Evolutionary conservation across 2,113 vertebrate species (phyloP).

Genomic region (Rhodinocichla rosea): DNA sequence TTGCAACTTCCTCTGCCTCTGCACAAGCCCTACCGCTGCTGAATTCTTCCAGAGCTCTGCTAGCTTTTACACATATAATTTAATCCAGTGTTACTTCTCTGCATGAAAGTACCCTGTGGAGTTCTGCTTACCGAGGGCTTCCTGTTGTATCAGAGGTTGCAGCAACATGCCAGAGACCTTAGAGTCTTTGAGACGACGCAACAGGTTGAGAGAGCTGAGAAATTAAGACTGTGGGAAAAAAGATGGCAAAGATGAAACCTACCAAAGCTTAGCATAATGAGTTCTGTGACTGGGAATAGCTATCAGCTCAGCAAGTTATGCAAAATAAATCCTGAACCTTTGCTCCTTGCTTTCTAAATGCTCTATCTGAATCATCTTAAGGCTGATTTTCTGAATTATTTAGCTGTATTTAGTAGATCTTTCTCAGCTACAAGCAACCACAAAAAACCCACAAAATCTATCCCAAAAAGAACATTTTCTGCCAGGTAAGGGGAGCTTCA

Average conservation of each 20-base stretch:
- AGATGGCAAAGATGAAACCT: background rate
- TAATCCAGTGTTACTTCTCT: background rate
- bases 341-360: background rate
- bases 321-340: background rate
- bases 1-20: conserved; percentile 55
- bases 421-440: background rate
- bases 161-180: background rate
- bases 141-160: background rate
- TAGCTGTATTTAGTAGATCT: background rate
- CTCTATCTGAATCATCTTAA: background rate
- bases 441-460: background rate
- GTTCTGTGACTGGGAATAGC: background rate
- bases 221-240: background rate
- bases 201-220: background rate
- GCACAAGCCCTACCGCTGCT: conserved; percentile 24
- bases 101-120: background rate
- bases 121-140: background rate
- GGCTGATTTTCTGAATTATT: background rate
- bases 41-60: conserved; percentile 18
- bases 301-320: background rate
- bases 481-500: background rate
- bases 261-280: background rate
- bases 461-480: background rate
- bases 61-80: background rate
- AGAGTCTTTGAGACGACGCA: background rate